Percentiles rank a stretch among this genome's conserved stretches.
These are phyloP conservation scores for Manis javanica DNA, from an alignment of 2,797 vertebrate species.

Conservation along the genomic window DNA sequence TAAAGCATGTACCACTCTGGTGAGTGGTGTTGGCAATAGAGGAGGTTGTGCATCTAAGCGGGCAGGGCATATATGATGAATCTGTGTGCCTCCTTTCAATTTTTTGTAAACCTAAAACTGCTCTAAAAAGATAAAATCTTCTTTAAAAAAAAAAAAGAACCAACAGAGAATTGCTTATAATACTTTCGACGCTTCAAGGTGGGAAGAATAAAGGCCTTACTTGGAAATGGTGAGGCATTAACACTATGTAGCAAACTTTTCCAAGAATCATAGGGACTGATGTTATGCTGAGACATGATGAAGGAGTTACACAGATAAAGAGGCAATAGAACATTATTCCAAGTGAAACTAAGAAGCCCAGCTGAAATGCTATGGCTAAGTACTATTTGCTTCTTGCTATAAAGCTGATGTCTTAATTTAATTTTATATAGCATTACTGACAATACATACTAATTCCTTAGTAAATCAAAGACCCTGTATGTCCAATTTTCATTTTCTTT, in stretches of 20 bases:
- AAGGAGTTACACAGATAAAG: slow-evolving; percentile 40
- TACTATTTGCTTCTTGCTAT: background rate
- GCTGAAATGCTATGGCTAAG: background rate
- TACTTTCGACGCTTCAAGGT: background rate
- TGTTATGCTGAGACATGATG: slow-evolving; percentile 26
- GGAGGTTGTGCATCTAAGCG: background rate
- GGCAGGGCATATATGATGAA: background rate
- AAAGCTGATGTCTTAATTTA: slow-evolving; percentile 46
- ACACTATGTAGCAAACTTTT: slow-evolving; percentile 7
- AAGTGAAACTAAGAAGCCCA: slow-evolving; percentile 4
- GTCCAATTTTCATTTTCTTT: slow-evolving; percentile 42
- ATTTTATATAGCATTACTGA: slow-evolving; percentile 33
- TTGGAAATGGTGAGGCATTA: slow-evolving; percentile 40
- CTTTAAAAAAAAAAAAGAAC: background rate
- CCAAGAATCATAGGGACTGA: slow-evolving; percentile 36
- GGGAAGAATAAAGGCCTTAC: slow-evolving; percentile 23
- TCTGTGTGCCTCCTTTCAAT: background rate
- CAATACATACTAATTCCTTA: background rate
- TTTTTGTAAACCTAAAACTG: background rate
- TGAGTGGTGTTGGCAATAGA: background rate
- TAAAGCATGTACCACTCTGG: background rate
- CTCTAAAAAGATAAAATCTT: background rate
- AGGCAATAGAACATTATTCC: background rate
- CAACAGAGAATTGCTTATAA: slow-evolving; percentile 15
- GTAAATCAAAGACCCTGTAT: slow-evolving; percentile 36